Evolutionary conservation across 2,888 invertebrate species (phyloP), one percentile per base, ranked within the genome.

Genomic region (Colostygia pectinataria): DNA sequence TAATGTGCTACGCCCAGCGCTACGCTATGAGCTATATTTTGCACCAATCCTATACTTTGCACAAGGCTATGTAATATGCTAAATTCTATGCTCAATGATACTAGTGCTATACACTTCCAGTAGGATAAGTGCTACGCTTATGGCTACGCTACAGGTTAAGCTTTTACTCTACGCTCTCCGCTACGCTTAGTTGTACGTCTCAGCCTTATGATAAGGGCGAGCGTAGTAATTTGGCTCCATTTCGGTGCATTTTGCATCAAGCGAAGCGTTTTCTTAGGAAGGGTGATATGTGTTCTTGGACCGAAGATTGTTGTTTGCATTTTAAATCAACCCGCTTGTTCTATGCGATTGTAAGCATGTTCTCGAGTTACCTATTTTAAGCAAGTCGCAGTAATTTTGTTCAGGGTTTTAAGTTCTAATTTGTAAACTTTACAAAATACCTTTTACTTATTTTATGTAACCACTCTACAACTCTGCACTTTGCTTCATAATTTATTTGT

Each of bases 161-260:
- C n/a, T n/a, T n/a, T 20, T 5, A 4, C 33, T 18, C 18, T 20
- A 20, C 18, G 10, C 33, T 7, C 18, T 15, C 13, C 10, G 2
- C 10, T 29, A 12, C 6, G 47, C 13, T n/a, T 38, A 4, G 2
- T n/a, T 7, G 4, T 18, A 27, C 5, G 32, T 25, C 9, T 6
- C 9, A 32, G 31, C 27, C 32, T 45, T 41, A 44, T 15, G 24
- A 36, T 51, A 45, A 45, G 41, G 40, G 46, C 46, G 28, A 41
- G 32, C 45, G 38, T 29, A 23, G 50, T 37, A 46, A 51, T 46
- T 46, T 52, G 33, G 38, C 51, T 46, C 41, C 51, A 46, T 38
- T 52, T 46, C 37, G 34, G 34, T 44, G 55, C 55, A 57, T 46
- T 46, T 45, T 57, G 52, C 48, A 40, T 48, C 38, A 31, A 28